Base-by-base conservation (phyloP, 2,888 invertebrate genomes). In the Eupeodes luniger region DNA sequence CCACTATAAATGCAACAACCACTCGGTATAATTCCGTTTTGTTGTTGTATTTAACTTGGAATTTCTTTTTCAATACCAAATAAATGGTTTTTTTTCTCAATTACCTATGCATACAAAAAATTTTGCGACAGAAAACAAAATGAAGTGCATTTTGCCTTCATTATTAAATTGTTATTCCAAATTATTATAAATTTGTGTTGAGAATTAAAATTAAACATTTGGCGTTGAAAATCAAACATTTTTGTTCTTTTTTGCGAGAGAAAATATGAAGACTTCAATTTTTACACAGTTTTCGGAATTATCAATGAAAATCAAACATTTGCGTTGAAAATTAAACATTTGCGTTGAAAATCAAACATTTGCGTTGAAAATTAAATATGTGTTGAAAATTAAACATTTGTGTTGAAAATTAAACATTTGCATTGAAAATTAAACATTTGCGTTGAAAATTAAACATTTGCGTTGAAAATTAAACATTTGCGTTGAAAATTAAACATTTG, bases 41-140 rank as follows among this genome's bases (percentile, higher is more conserved):
- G 59, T 59, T 59, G 59, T 59, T 59, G 34, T 19, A 19, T 19
- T 59, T 59, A 59, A n/a, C 27, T 36, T 59, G 59, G 55, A 59
- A 59, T 59, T 59, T 59, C 34, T 59, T 59, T 59, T 59, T 59
- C 27, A 59, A 59, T 34, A 11, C 14, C 14, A 59, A 59, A 59
- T 59, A 59, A 55, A 16, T 55, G 10, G 16, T 55, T 19, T 55
- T 55, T 55, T 55, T 49, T 49, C 49, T 49, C 49, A 49, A 12
- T 51, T n/a, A n/a, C n/a, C n/a, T n/a, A n/a, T 51, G n/a, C 51
- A n/a, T 51, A 51, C 51, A 51, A 51, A 51, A 2, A 27, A 27
- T 27, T 27, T 27, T 27, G 27, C 27, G 2, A 3, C 27, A 3
- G 27, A 27, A 27, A 27, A 27, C 27, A 27, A 27, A 27, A 27